Conservation (phyloP, 2,797 vertebrate species). For the Sebastes taczanowskii region DNA sequence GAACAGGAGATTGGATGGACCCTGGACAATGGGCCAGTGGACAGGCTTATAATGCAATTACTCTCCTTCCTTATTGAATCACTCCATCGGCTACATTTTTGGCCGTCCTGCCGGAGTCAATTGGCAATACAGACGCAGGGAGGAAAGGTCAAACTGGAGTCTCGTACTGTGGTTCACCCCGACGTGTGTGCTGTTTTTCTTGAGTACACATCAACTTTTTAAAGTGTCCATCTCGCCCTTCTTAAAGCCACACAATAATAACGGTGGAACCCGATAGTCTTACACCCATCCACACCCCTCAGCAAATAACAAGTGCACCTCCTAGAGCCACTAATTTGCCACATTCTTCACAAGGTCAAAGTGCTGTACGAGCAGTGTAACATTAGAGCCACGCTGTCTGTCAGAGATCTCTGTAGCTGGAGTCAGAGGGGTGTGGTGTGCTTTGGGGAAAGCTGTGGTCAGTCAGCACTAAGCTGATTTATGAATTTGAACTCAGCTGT, state of each 20-base stretch:
- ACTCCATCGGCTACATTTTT: constrained; percentile 61
- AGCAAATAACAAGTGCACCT: constrained; percentile 15
- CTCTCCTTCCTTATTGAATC: constrained; percentile 78
- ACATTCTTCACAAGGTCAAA: constrained; percentile 16
- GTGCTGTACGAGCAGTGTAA: neutral
- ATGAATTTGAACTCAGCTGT: constrained; percentile 17
- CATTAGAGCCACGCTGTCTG: neutral
- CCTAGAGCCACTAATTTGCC: constrained; percentile 1
- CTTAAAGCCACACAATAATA: neutral
- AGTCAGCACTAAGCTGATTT: constrained; percentile 18
- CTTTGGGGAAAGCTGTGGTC: constrained; percentile 10
- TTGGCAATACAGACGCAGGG: constrained; percentile 28
- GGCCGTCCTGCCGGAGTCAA: constrained; percentile 43
- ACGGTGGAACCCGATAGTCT: constrained; percentile 12
- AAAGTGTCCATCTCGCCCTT: neutral
- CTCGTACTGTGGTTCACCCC: constrained; percentile 43
- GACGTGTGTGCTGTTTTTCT: neutral
- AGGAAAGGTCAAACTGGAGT: constrained; percentile 51
- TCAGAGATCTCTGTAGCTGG: constrained; percentile 3
- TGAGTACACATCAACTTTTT: neutral
- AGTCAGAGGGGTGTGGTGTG: constrained; percentile 9
- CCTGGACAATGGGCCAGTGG: constrained; percentile 59
- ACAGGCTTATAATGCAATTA: constrained; percentile 76
- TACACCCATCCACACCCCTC: neutral
- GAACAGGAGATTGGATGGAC: constrained; percentile 65